A percentile compares a stretch with the other conserved stretches of the same genome.
These are phyloP conservation scores for Acanthopleura granulata DNA, from an alignment of 2,888 invertebrate genomes.

Conservation along the genomic window DNA sequence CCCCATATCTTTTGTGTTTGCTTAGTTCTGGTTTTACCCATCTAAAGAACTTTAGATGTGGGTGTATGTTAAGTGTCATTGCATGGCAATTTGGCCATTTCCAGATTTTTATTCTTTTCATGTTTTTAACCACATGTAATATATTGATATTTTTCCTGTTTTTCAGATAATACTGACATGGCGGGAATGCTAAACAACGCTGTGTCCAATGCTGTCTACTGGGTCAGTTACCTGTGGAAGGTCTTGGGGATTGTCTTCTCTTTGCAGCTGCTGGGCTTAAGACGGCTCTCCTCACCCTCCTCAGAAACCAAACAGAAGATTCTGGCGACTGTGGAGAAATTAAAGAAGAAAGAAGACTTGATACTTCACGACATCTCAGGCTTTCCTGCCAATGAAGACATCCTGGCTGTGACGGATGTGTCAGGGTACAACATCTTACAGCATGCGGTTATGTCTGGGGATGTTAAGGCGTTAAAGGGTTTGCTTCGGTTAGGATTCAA, in stretches of 20 bases:
- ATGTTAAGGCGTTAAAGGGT: conserved; percentile 76
- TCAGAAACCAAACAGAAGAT: conserved; percentile 36
- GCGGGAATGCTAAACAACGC: too few species aligned
- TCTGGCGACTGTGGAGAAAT: conserved; percentile 32
- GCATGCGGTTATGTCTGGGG: conserved; percentile 80
- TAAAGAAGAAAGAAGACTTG: conserved; percentile 30
- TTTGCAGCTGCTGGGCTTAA: neutral
- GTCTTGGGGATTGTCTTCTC: conserved; percentile 32
- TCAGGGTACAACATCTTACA: conserved; percentile 81
- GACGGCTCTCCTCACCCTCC: conserved; percentile 33
- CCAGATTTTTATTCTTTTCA: too few species aligned
- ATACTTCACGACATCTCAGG: neutral
- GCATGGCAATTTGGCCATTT: too few species aligned
- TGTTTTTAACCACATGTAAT: too few species aligned
- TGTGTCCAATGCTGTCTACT: conserved; percentile 34
- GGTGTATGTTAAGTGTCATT: too few species aligned
- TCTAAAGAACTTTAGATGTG: too few species aligned
- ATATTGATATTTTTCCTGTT: too few species aligned
- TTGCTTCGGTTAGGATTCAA: conserved; percentile 73
- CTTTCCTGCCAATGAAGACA: conserved; percentile 47
- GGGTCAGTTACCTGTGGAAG: conserved; percentile 41
- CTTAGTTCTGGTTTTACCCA: too few species aligned
- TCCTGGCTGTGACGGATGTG: conserved; percentile 72
- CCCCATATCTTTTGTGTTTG: too few species aligned
- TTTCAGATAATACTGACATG: too few species aligned